Evolutionary conservation across 2,888 invertebrate species (phyloP).

Genomic region (Drosophila rellima): DNA sequence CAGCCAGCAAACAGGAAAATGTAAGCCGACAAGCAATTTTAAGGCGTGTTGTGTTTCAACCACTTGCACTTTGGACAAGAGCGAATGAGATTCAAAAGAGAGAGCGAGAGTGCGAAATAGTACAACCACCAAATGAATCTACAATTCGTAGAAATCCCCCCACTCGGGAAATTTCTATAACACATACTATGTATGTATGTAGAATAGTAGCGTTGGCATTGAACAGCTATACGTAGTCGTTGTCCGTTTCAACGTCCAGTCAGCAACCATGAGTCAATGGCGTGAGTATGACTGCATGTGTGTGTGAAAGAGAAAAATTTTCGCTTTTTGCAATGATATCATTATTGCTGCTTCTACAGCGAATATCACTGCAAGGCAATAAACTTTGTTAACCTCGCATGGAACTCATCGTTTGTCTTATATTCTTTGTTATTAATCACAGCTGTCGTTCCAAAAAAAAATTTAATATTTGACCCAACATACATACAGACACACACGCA

Average conservation of each 20-base stretch:
- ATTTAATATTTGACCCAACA: slow-evolving; percentile 49
- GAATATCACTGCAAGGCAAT: slow-evolving; percentile 26
- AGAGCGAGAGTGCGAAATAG: slow-evolving; percentile 14
- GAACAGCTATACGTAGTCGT: slow-evolving; percentile 44
- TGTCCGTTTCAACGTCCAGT: slow-evolving; percentile 57
- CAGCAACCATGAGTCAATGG: slow-evolving; percentile 58
- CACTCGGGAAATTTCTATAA: slow-evolving; percentile 25
- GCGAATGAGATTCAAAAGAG: slow-evolving; percentile 16
- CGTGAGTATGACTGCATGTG: slow-evolving; percentile 11
- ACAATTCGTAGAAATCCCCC: slow-evolving; percentile 21
- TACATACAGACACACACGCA: slow-evolving; percentile 42
- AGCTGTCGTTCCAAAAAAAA: slow-evolving; percentile 30
- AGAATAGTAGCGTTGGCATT: slow-evolving; percentile 29
- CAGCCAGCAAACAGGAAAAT: slow-evolving; percentile 18
- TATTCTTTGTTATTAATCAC: slow-evolving; percentile 51
- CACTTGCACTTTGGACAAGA: slow-evolving; percentile 48
- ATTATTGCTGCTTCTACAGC: slow-evolving; percentile 16
- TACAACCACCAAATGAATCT: slow-evolving; percentile 34
- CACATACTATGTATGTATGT: slow-evolving; percentile 17
- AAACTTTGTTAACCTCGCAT: slow-evolving; percentile 47
- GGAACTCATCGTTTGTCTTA: slow-evolving; percentile 20
- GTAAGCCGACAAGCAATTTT: slow-evolving; percentile 48
- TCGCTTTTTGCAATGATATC: slow-evolving; percentile 51
- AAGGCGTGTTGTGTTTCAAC: slow-evolving; percentile 58
- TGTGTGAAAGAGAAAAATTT: slow-evolving; percentile 19